Evolutionary conservation across 2,113 vertebrate species (phyloP).

Genomic region (Xiphophorus maculatus): DNA sequence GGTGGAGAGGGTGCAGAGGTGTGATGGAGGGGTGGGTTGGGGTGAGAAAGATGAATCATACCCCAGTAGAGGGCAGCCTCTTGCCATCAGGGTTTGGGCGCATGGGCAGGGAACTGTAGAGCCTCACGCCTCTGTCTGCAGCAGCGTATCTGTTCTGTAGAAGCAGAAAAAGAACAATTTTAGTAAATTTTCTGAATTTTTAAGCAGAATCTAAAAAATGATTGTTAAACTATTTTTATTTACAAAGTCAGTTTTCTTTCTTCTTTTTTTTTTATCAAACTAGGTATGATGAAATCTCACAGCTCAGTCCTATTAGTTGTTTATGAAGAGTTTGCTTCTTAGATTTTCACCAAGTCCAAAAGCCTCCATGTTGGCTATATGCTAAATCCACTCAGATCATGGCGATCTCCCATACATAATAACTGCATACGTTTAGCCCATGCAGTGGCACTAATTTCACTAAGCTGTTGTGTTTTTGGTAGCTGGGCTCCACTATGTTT

Average conservation of each 20-base stretch:
- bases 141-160: constrained; percentile 81
- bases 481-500: constrained; percentile 36
- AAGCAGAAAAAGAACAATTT: constrained; percentile 38
- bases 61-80: constrained; percentile 86
- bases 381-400: constrained; percentile 58
- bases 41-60: constrained; percentile 62
- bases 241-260: neutral
- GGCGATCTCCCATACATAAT: constrained; percentile 63
- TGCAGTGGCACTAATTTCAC: constrained; percentile 59
- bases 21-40: neutral
- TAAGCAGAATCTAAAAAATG: neutral
- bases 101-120: constrained; percentile 83
- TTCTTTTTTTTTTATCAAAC: neutral
- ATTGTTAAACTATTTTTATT: neutral
- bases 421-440: constrained; percentile 59
- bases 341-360: constrained; percentile 32
- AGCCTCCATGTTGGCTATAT: constrained; percentile 37
- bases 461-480: constrained; percentile 58
- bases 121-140: constrained; percentile 80
- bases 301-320: neutral
- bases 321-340: constrained; percentile 10
- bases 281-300: neutral
- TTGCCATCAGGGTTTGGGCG: constrained; percentile 83
- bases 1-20: constrained; percentile 35
- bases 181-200: constrained; percentile 6